Evolutionary conservation across 1,140 invertebrate species (phyloP).

Genomic region (Druon quercuslanigerum): DNA sequence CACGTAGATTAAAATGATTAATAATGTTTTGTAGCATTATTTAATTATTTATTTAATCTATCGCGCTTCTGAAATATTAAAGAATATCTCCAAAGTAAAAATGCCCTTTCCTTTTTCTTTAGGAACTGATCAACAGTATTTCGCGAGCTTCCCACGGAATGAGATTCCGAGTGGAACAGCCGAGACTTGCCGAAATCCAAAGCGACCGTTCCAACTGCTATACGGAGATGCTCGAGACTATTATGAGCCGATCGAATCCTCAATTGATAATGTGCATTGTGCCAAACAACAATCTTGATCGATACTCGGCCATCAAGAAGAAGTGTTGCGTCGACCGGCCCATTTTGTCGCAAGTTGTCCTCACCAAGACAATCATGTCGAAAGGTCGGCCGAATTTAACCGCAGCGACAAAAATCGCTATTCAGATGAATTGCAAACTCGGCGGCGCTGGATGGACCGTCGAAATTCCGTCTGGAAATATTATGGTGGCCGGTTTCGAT

Average conservation of each 20-base stretch:
- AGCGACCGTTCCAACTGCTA: slow-evolving; percentile 62
- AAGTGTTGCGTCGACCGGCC: slow-evolving; percentile 86
- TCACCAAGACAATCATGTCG: slow-evolving; percentile 77
- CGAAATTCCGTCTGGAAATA: slow-evolving; percentile 79
- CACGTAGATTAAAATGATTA: too few species aligned
- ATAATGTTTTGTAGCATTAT: too few species aligned
- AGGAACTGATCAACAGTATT: slow-evolving; percentile 49
- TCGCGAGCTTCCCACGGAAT: slow-evolving; percentile 73
- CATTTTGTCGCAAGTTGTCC: slow-evolving; percentile 86
- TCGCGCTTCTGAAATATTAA: too few species aligned
- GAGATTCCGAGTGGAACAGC: slow-evolving; percentile 70
- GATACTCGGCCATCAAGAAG: slow-evolving; percentile 90
- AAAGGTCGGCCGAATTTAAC: slow-evolving; percentile 76
- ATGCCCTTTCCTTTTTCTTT: slow-evolving; percentile 3
- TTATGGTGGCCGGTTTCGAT: slow-evolving; percentile 93
- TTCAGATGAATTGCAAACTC: slow-evolving; percentile 92
- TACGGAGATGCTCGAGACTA: slow-evolving; percentile 76
- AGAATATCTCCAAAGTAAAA: too few species aligned
- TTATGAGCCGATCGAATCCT: slow-evolving; percentile 75
- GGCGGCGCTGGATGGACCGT: slow-evolving; percentile 91
- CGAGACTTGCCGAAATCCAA: slow-evolving; percentile 34
- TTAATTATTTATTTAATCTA: too few species aligned
- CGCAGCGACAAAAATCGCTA: slow-evolving; percentile 91
- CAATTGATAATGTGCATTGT: slow-evolving; percentile 82
- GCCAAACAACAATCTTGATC: slow-evolving; percentile 82